Evolutionary conservation across 2,113 vertebrate species (phyloP), one percentile per base, ranked within the genome.

Genomic region (Passer domesticus): DNA sequence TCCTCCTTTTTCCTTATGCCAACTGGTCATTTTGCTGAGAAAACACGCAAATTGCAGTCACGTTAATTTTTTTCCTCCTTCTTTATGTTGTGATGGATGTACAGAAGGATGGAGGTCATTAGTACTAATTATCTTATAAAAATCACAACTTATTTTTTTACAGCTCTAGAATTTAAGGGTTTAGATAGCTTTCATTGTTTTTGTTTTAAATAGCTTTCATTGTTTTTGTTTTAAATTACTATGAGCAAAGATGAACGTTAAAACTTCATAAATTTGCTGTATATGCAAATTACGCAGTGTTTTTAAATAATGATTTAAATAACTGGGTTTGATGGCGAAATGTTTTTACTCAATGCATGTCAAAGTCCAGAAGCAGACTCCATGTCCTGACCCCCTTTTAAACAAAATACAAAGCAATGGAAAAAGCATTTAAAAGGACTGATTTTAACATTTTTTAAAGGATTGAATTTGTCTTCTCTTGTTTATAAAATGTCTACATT

Each of bases 321-420:
- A 62, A 64, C 2, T 68, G 10, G 14, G 35, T 52, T 37, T 55
- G 69, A 60, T 33, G 30, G 43, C 44, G 15, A 76, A 18, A 19
- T 74, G 50, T 52, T 70, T 69, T 58, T 31, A 47, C 33, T 67
- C 46, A 22, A 46, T 35, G 30, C 3, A 2, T 5, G 4, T 59
- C 55, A 86, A 64, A 68, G 27, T 33, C 28, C 33, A 67, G 67
- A 44, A 33, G 47, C 53, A 52, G 41, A 19, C 23, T 55, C 5
- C 0, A 5, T 20, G 10, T 19, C n/a, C 30, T n/a, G 59, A 76
- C 7, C 9, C 9, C 44, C 6, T 2, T 56, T 74, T 15, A 52
- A 53, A n/a, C 18, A 62, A 62, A 87, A 76, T 24, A 3, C 11
- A 81, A 68, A 68, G 20, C 31, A 55, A 73, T 33, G 13, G 14